A percentile compares a stretch with the other conserved stretches of the same genome.
Conservation (phyloP, 92 coral and sea anemone genomes). For the Actinostola sp. region DNA sequence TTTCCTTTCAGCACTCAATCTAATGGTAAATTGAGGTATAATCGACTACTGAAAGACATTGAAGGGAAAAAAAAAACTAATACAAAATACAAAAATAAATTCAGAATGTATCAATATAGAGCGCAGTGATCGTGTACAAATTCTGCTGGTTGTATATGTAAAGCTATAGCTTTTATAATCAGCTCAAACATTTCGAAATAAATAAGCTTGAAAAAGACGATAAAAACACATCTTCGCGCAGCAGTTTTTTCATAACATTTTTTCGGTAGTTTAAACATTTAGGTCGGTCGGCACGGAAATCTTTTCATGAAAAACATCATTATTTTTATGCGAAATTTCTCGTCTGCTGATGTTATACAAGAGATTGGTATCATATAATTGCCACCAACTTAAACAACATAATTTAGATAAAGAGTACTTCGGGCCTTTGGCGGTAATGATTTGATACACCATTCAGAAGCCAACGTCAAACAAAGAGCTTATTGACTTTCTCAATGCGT, state of each 20-base stretch:
- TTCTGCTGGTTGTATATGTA: no score
- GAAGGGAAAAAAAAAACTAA: no score
- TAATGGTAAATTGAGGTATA: no score
- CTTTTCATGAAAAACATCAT: no score
- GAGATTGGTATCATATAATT: slow-evolving; percentile 15
- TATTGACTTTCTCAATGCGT: background rate
- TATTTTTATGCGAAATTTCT: no score
- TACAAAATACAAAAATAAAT: no score
- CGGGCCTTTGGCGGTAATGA: slow-evolving; percentile 14
- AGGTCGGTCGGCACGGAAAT: background rate
- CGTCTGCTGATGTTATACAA: background rate
- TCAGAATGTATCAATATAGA: no score
- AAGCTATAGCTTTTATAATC: no score
- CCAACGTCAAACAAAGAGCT: slow-evolving; percentile 7
- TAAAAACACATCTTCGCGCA: background rate
- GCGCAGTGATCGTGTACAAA: no score
- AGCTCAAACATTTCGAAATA: no score
- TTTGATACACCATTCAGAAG: slow-evolving; percentile 7
- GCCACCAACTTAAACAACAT: slow-evolving; percentile 17
- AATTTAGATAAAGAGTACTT: slow-evolving; percentile 22
- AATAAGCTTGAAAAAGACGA: background rate
- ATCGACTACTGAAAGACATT: no score
- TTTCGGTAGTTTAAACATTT: slow-evolving; percentile 12
- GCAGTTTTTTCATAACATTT: slow-evolving; percentile 3
- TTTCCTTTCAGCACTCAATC: no score